These are phyloP conservation scores for Sorex fumeus DNA, from an alignment of 2,113 vertebrate genomes.

Conservation along the genomic window DNA sequence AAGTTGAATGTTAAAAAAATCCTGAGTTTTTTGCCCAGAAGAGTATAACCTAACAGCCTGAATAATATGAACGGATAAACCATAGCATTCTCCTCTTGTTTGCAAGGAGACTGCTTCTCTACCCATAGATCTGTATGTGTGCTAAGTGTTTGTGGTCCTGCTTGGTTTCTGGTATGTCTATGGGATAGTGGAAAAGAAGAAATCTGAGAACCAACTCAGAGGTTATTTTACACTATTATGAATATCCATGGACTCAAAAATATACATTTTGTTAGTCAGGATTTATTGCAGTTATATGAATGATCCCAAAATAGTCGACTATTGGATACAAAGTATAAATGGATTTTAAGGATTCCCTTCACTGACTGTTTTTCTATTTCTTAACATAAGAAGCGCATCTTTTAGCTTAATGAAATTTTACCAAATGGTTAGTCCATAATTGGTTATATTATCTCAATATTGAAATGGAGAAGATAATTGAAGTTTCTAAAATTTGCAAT, in stretches of 20 bases:
- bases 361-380: neutral
- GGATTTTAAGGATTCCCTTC: neutral
- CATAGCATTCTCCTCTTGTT: neutral
- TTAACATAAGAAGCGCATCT: conserved; percentile 19
- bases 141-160: fast-evolving
- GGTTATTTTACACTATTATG: no score
- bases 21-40: neutral
- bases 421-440: conserved; percentile 3
- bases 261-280: neutral
- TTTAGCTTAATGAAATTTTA: conserved; percentile 60
- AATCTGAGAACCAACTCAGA: neutral
- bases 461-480: conserved; percentile 67
- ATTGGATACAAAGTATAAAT: neutral
- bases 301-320: neutral
- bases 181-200: no score
- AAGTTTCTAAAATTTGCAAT: conserved; percentile 52
- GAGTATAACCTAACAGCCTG: neutral
- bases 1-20: neutral
- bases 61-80: neutral
- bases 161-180: no score
- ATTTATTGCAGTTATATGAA: neutral
- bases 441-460: conserved; percentile 32
- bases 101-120: neutral
- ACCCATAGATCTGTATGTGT: neutral
- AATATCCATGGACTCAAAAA: neutral